These are phyloP conservation scores for Andrena marginata DNA, from an alignment of 2,888 invertebrate species.

Conservation along the genomic window DNA sequence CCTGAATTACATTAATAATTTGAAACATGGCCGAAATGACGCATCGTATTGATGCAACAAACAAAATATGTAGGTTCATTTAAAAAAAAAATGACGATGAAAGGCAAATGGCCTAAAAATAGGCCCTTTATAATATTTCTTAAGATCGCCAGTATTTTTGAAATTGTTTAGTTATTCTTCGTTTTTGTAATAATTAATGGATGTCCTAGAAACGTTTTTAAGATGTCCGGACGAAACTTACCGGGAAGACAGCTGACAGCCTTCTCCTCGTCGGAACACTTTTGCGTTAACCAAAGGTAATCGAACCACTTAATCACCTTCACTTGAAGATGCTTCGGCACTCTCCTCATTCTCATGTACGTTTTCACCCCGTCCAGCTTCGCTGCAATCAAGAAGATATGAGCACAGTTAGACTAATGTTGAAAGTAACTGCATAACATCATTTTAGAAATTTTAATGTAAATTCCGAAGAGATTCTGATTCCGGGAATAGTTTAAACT, in stretches of 20 bases:
- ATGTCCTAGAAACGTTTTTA: background rate
- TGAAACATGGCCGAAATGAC: no score
- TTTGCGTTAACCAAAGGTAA: slow-evolving; percentile 99
- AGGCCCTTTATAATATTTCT: no score
- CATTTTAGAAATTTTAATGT: no score
- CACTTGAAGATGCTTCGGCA: slow-evolving; percentile 97
- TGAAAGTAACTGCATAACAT: background rate
- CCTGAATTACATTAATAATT: no score
- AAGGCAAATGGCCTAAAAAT: background rate
- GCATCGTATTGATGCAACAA: no score
- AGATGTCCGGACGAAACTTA: slow-evolving; percentile 74
- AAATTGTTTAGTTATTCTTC: no score
- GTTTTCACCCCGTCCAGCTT: slow-evolving; percentile 99
- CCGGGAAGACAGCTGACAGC: slow-evolving; percentile 96
- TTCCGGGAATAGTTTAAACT: no score
- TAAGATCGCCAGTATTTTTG: no score
- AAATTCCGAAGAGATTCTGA: background rate
- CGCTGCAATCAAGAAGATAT: slow-evolving; percentile 88
- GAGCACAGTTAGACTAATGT: background rate
- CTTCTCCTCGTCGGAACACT: slow-evolving; percentile 98
- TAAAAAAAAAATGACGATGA: background rate
- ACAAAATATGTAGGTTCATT: background rate
- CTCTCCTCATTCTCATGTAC: slow-evolving; percentile 98
- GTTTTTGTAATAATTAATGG: no score
- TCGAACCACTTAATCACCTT: slow-evolving; percentile 99